Evolutionary conservation across 2,113 vertebrate genomes (phyloP), one percentile per base, ranked within the genome.

Genomic region (Catharus fuscescens): DNA sequence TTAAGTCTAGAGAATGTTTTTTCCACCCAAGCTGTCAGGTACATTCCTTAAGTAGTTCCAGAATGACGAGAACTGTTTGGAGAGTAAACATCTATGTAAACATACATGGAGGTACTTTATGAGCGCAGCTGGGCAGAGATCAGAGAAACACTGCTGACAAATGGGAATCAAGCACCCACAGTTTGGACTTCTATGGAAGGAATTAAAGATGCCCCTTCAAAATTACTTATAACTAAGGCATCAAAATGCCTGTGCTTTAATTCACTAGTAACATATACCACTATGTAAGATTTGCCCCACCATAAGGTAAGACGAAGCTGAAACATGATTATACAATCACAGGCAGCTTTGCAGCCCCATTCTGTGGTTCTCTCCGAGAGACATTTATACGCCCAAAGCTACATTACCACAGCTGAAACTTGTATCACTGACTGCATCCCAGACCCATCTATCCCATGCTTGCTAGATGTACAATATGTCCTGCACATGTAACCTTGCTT

Each of bases 1-100:
- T 67, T 71, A 77, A 40, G 34, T 42, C 2, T 1, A 69, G 28
- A 72, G 45, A 73, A 9, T 88, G 70, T 80, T 92, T 93, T 95
- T 95, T 90, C 48, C 69, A 78, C 25, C 19, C 61, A 59, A 92
- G 40, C 29, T 95, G 70, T 80, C 70, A 84, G 87, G 78, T 92
- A 95, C 94, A 73, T 92, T 93, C 79, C 91, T 93, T 73, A 85
- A 70, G 87, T 87, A 78, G 85, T 86, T 95, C 90, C 72, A 78
- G 74, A 91, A 83, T 70, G 62, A 93, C 9, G 8, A 80, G 92
- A 56, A 82, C 50, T 95, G 90, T 95, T 94, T 94, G 85, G 88
- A 97, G 81, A 96, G 93, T 82, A 96, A 96, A 96, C 81, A 86
- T 83, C 87, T 86, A 42, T 80, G 87, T 83, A 96, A 96, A 95